Evolutionary conservation across 2,113 vertebrate genomes (phyloP), one percentile per base, ranked within the genome.

Genomic region (Sinocyclocheilus grahami): DNA sequence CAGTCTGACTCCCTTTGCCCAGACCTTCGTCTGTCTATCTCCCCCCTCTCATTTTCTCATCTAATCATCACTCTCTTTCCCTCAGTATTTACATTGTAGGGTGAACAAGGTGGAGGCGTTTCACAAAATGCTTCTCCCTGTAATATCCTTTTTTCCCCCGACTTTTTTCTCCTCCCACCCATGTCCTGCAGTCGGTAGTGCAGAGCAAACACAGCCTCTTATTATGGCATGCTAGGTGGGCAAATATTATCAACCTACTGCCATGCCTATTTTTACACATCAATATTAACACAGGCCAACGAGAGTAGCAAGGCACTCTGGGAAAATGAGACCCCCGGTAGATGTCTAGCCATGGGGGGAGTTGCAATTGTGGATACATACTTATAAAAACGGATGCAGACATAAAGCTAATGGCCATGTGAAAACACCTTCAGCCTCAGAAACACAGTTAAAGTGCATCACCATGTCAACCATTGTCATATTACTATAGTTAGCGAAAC

Each of bases 251-350:
- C 85, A 90, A 88, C 90, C 90, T 87, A 39, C 89, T 89, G 91
- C 94, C 92, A 92, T 94, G 91, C 94, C 94, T 94, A 94, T 94
- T 92, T 95, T 94, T 94, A 93, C 93, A 91, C 90, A 90, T 74
- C 86, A 88, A 90, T 90, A 87, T 87, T 82, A 84, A 84, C 63
- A 74, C 86, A 69, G 78, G 84, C 79, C 51, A 63, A 53, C 18
- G 75, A 78, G 53, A 58, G 55, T 53, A 76, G 80, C 86, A 78
- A 62, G 24, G 86, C 86, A 87, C 72, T 82, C 72, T 87, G 80
- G 80, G 86, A 87, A 55, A 78, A 84, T 51, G 53, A 63, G 27
- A 55, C 78, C 86, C 71, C 79, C 69, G 3, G 75, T 81, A 72
- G 81, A 83, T 67, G 46, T 16, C 82, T 80, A 74, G 74, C 78